Percentiles rank a stretch among this genome's conserved stretches.
phyloP scores from a whole-genome alignment of 1,140 invertebrate genomes.

The Drosophila azteca region DNA sequence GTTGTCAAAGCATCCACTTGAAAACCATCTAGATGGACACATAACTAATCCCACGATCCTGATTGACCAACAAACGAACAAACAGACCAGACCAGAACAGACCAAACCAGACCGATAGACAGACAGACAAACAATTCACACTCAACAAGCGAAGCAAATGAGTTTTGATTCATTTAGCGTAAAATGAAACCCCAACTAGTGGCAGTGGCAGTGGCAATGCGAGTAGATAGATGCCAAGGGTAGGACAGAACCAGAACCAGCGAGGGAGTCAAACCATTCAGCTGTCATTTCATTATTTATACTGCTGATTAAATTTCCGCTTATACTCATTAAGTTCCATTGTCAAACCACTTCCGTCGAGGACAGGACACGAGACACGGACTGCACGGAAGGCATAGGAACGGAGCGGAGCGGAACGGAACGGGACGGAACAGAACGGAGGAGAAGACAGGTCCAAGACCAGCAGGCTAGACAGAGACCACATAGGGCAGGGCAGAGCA shows the following conservation, averaged over 20 bases:
- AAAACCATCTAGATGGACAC: neutral
- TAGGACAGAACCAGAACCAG: neutral
- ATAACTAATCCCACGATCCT: constrained; percentile 22
- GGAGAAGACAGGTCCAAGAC: constrained; percentile 35
- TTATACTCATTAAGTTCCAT: constrained; percentile 81
- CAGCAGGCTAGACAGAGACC: constrained; percentile 48
- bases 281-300: constrained; percentile 81
- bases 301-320: constrained; percentile 82
- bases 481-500: neutral
- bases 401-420: too few relatives aligned
- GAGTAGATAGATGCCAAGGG: neutral
- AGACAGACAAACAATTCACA: constrained; percentile 39
- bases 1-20: neutral
- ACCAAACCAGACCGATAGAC: neutral
- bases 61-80: constrained; percentile 48
- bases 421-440: too few relatives aligned
- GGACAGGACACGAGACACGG: neutral
- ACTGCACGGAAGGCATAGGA: too few relatives aligned
- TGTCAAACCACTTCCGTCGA: constrained; percentile 74
- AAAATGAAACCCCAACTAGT: constrained; percentile 42
- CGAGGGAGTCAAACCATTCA: constrained; percentile 56
- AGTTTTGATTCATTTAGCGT: constrained; percentile 69
- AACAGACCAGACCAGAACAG: neutral
- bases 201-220: neutral
- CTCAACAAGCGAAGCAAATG: constrained; percentile 66